Evolutionary conservation across 2,113 vertebrate genomes (phyloP).

Genomic region (Peromyscus polionotus): DNA sequence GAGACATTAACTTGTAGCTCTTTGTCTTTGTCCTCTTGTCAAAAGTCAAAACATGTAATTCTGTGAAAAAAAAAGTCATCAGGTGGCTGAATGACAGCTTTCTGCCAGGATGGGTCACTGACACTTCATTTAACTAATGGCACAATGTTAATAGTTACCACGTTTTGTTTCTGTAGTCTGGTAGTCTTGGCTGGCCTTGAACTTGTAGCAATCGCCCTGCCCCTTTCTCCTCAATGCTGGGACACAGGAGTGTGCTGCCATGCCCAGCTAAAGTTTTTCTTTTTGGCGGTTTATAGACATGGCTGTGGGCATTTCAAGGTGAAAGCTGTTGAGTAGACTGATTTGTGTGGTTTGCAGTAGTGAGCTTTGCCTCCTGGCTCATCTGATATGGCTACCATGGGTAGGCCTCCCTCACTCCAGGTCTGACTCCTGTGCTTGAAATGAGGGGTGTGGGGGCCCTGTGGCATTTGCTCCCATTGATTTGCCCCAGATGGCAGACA

Average conservation of each 20-base stretch:
- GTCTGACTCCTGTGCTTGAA: background rate
- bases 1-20: constrained; percentile 4
- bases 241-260: background rate
- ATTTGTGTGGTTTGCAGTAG: background rate
- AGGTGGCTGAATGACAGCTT: constrained; percentile 19
- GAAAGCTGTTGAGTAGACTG: background rate
- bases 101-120: background rate
- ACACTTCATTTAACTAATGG: background rate
- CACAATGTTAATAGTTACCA: background rate
- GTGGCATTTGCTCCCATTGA: constrained; percentile 61
- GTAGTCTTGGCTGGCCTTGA: background rate
- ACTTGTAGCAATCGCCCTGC: background rate
- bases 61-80: constrained; percentile 9
- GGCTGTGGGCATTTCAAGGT: constrained; percentile 21
- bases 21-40: background rate
- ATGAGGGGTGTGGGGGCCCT: constrained; percentile 28
- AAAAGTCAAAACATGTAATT: constrained; percentile 25
- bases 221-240: background rate
- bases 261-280: background rate
- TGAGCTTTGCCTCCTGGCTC: constrained; percentile 32
- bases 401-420: background rate
- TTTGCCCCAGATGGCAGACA: constrained; percentile 67
- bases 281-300: constrained; percentile 36
- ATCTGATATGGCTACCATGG: background rate
- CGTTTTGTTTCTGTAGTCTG: constrained; percentile 4